A percentile compares a stretch with the other conserved stretches of the same genome.
Evolutionary conservation across 2,888 invertebrate genomes (phyloP).

Genomic region (Epistrophella euchroma): DNA sequence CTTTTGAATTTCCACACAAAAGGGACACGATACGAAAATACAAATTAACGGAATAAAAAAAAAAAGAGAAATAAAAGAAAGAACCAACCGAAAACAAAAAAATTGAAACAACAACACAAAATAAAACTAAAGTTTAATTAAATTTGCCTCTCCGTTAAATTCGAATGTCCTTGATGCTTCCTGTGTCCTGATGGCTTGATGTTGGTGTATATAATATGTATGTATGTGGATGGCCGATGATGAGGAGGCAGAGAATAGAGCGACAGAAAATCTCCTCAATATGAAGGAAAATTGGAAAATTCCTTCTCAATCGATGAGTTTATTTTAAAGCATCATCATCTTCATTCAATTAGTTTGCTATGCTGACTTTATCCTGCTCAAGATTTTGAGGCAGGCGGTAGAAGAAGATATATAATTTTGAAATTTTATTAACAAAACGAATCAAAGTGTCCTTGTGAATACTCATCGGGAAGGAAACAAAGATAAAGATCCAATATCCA

Average conservation of each 20-base stretch:
- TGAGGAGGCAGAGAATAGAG: background rate
- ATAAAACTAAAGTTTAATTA: constrained; percentile 68
- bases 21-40: constrained; percentile 1
- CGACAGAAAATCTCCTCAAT: constrained; percentile 7
- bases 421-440: constrained; percentile 52
- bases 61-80: constrained; percentile 25
- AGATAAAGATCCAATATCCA: constrained; percentile 17
- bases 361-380: background rate
- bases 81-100: constrained; percentile 23
- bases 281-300: constrained; percentile 69
- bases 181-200: background rate
- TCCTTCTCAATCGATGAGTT: constrained; percentile 71
- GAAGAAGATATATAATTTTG: constrained; percentile 31
- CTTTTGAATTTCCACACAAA: constrained; percentile 55
- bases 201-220: background rate
- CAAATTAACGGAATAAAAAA: constrained; percentile 2
- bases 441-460: constrained; percentile 34
- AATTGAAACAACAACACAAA: constrained; percentile 4
- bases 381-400: background rate
- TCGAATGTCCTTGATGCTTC: constrained; percentile 55
- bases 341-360: constrained; percentile 55
- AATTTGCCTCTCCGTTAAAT: constrained; percentile 71
- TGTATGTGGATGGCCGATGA: background rate
- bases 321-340: constrained; percentile 69
- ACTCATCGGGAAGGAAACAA: background rate